Base-by-base conservation (phyloP, 2,113 vertebrate species). In the Rhadina sibilatrix region DNA sequence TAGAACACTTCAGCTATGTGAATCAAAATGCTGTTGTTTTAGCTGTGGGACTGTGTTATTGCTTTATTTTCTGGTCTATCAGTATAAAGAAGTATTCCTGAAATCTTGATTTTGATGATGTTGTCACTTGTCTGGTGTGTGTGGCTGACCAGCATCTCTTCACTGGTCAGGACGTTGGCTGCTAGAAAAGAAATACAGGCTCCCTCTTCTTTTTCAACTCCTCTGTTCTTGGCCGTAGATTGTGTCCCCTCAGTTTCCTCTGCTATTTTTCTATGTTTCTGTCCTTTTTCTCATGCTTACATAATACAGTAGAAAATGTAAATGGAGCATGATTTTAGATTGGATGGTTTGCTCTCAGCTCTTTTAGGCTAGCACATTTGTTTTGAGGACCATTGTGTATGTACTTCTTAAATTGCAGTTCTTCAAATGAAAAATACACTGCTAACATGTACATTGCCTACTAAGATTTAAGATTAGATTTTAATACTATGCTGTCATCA, bases 401-500 rank as follows among this genome's bases (percentile, higher is more conserved):
- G 24, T 77, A 15, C 60, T 95, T 79, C 30, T 72, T 42, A 47
- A 90, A 70, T 14, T 66, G 37, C 53, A 85, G 38, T 52, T 80
- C 60, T 82, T 91, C 24, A 68, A 50, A 63, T 63, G 61, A 86
- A 83, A 68, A 90, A 50, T 33, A 53, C 0, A 1, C n/a, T 76
- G 53, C 40, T 91, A 59, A 40, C 10, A 4, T 53, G 60, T 76
- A 61, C 37, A 24, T 70, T 88, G 38, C 28, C 21, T 72, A 52
- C 80, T 90, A 90, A 88, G 15, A 44, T 78, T 72, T 52, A 87
- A 90, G 90, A 60, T 72, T 46, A 80, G 56, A 33, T 94, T 96
- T 97, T 96, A 97, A 93, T 97, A 90, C 90, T 89, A 77, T 91
- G 46, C 83, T 97, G 85, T 94, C 89, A 90, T 50, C 4, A 1